A percentile compares a stretch with the other conserved stretches of the same genome.
Conservation (phyloP, 2,113 vertebrate genomes). For the Microtus montanus region DNA sequence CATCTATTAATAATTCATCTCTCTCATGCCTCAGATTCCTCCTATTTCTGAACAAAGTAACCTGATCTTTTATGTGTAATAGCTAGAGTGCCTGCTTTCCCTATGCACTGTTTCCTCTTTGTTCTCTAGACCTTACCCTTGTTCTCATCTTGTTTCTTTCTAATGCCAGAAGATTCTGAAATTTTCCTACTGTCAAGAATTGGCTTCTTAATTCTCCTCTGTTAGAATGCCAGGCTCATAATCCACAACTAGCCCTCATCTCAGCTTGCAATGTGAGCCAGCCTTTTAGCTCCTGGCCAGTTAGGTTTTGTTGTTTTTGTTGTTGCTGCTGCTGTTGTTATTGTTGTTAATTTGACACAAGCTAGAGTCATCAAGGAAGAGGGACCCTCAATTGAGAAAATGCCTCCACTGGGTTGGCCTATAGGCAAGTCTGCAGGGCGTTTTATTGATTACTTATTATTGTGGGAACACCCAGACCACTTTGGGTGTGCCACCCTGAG, state of each 20-base stretch:
- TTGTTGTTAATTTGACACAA: background rate
- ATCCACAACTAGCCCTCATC: background rate
- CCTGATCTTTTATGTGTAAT: background rate
- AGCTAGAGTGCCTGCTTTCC: background rate
- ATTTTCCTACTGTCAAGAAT: background rate
- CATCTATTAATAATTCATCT: background rate
- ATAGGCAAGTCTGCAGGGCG: background rate
- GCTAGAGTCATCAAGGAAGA: background rate
- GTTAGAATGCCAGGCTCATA: background rate
- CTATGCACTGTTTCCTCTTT: too few relatives aligned
- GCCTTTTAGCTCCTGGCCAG: background rate
- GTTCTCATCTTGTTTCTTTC: background rate
- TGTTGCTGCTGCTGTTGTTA: background rate
- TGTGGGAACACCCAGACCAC: background rate
- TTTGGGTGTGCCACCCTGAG: background rate
- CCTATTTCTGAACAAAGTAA: background rate
- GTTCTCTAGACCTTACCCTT: background rate
- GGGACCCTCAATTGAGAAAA: background rate
- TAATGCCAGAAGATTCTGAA: background rate
- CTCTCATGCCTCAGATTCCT: background rate
- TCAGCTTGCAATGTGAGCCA: background rate
- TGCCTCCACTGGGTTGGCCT: background rate
- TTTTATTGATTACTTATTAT: background rate
- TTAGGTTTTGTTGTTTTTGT: background rate
- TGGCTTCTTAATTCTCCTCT: background rate